Evolutionary conservation across 1,140 invertebrate species (phyloP), one percentile per base, ranked within the genome.

Genomic region (Pentalonia nigronervosa): DNA sequence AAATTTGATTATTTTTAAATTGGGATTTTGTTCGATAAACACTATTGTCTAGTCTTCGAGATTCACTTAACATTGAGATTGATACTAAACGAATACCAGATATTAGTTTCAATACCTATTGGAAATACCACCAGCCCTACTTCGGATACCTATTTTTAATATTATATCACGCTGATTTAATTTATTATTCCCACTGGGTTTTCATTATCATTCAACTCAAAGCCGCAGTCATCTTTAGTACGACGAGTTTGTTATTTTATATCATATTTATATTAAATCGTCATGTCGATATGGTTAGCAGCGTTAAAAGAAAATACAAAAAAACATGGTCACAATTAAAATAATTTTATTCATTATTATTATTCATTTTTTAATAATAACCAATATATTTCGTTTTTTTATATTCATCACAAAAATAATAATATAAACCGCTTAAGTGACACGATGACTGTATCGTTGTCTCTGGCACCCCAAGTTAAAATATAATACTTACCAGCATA

Each of bases 401-500:
- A n/a, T 76, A 76, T 76, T 76, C 30, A n/a, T 76, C 14, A 23
- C 76, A 0, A 86, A 76, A 86, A 36, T 53, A 53, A 89, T 56
- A 89, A 56, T 41, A 56, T 36, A 34, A 56, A 89, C 34, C 34
- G 11, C 50, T 56, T 36, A 41, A 47, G 17, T 41, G 56, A 81
- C 47, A 92, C 53, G 81, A 53, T 93, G 60, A 48, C 67, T 91
- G 30, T 14, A 23, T 25, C 8, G 67, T 76, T 81, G 53, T 45
- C 25, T 25, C 21, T 88, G n/a, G 11, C 48, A 93, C 76, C 48
- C 48, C 45, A 86, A 93, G 48, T 93, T 86, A 84, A 25, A 84
- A 92, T 92, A 92, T 48, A 87, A 67, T 91, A 86, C 41, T 41
- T 41, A 41, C 30, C 47, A 41, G 36, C 34, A 48, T 56, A 93